Base-by-base conservation (phyloP, 2,797 vertebrate species). In the Paratrypauchen microcephalus region DNA sequence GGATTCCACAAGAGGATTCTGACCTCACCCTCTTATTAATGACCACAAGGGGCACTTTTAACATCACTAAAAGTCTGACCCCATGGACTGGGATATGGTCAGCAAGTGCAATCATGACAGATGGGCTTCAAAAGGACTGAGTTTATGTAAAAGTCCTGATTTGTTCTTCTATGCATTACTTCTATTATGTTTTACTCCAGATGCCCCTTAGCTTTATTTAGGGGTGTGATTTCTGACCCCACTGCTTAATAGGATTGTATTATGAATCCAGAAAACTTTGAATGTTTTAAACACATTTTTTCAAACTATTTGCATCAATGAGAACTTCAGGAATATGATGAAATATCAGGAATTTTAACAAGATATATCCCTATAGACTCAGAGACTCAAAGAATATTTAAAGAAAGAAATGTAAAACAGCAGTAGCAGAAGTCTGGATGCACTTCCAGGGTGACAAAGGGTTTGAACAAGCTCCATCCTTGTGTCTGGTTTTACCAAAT, bases 81-180 rank as follows among this genome's bases (percentile, higher is more conserved):
- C 39, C 41, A 6, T 47, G 62, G 41, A 48, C 41, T 6, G 26
- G 6, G 19, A 60, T 60, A 12, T 36, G 19, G 7, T 18, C 26
- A 58, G 56, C 58, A 60, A 60, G 58, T 36, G 58, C 58, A 36
- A 18, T 60, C 30, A 9, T 36, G 58, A 60, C 30, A 57, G 55
- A 26, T 8, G 23, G 6, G 23, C 6, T 12, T 57, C 24, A 57
- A 57, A 26, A 11, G 5, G 23, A 26, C 8, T 21, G n/a, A 23
- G 11, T 55, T 7, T 2, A 4, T 57, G 11, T 45, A 45, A 45
- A 45, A 45, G 41, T 45, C 41, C 24, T 26, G 55, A 13, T 26
- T 56, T 16, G 4, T 8, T 56, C 21, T 26, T 1, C 13, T 23
- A 16, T 41, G 13, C 39, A 45, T 45, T 45, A n/a, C 6, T 6